Evolutionary conservation across 1,140 invertebrate genomes (phyloP).

Genomic region (Ceratina australensis): DNA sequence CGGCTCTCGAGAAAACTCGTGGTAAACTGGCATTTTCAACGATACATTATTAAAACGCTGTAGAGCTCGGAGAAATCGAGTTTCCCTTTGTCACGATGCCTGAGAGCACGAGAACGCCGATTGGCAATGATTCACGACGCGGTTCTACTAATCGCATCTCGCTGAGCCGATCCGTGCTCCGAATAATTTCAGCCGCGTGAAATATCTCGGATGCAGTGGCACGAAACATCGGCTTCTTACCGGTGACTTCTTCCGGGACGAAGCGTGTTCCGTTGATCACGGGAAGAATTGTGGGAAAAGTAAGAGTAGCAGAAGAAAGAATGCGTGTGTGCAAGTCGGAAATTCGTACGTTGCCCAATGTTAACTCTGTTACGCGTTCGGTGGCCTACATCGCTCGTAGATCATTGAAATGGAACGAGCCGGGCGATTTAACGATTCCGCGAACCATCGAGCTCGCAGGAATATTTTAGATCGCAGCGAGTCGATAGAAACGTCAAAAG

Average conservation of each 20-base stretch:
- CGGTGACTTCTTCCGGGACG: background rate
- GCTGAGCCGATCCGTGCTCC: background rate
- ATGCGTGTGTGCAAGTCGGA: conserved; percentile 4
- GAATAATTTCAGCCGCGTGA: background rate
- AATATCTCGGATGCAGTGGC: background rate
- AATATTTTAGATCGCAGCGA: background rate
- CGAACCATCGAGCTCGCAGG: background rate
- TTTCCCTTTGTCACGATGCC: background rate
- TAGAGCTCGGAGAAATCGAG: background rate
- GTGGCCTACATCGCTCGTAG: background rate
- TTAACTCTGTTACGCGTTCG: background rate
- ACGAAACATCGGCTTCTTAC: background rate
- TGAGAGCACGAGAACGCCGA: background rate
- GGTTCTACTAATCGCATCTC: background rate
- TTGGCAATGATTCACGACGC: background rate
- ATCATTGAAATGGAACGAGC: background rate
- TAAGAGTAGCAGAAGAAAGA: conserved; percentile 29
- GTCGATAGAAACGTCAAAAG: background rate
- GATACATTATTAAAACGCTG: background rate
- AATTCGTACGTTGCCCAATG: conserved; percentile 26
- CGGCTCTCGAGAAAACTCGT: too few relatives aligned
- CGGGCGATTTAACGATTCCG: background rate
- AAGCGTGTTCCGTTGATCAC: background rate
- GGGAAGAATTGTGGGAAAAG: conserved; percentile 31
- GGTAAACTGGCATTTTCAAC: too few relatives aligned